phyloP scores from a whole-genome alignment of 2,888 invertebrate species.

The Chrysina gloriosa region DNA sequence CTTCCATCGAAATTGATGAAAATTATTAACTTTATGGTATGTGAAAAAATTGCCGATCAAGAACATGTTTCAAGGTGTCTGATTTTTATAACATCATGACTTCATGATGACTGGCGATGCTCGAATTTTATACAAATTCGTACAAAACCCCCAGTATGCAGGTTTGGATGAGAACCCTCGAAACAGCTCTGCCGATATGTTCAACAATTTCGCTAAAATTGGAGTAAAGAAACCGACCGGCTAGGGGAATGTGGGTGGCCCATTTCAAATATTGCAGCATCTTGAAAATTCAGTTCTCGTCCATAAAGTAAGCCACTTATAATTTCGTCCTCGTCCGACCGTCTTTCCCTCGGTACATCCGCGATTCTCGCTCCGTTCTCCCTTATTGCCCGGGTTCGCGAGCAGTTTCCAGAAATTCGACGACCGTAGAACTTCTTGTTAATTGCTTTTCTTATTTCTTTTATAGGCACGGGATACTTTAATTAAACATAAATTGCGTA shows the following conservation, averaged over 20 bases:
- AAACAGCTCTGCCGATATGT: too few species aligned
- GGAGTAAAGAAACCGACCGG: neutral
- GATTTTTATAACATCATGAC: too few species aligned
- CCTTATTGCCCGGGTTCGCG: too few species aligned
- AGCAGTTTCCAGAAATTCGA: conserved; percentile 32
- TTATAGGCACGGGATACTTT: conserved; percentile 37
- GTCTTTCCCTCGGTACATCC: neutral
- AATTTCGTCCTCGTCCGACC: conserved; percentile 37
- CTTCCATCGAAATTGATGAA: too few species aligned
- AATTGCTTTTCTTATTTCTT: conserved; percentile 44
- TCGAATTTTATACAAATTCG: too few species aligned
- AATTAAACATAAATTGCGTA: conserved; percentile 42
- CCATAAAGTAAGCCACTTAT: conserved; percentile 42
- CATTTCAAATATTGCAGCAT: conserved; percentile 21
- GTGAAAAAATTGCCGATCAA: too few species aligned
- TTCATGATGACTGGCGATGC: too few species aligned
- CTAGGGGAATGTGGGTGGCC: neutral
- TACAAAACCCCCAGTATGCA: too few species aligned
- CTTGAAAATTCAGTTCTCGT: conserved; percentile 40
- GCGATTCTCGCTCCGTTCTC: conserved; percentile 1
- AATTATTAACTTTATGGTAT: too few species aligned
- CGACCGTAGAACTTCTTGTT: conserved; percentile 36
- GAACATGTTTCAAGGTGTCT: too few species aligned
- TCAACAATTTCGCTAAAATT: neutral
- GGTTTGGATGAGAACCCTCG: too few species aligned